Evolutionary conservation across 2,888 invertebrate genomes (phyloP).

Genomic region (Gari tellinella): DNA sequence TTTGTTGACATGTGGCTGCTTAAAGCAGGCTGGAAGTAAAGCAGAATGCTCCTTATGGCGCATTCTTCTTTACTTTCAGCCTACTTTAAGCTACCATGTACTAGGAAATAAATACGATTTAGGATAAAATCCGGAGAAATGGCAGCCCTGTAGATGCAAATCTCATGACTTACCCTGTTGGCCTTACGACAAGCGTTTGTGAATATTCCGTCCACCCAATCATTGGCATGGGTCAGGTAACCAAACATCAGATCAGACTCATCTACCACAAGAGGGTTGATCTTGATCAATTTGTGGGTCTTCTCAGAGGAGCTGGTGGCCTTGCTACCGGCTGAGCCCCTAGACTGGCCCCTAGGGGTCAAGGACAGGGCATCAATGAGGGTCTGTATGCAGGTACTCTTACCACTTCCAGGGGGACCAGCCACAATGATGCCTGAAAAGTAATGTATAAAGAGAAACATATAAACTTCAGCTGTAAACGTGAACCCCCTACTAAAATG

Average conservation of each 20-base stretch:
- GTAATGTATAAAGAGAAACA: not conserved
- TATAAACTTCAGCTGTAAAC: too few species aligned
- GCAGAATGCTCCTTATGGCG: too few species aligned
- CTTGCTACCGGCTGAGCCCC: constrained; percentile 71
- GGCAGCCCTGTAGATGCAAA: too few species aligned
- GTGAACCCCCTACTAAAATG: too few species aligned
- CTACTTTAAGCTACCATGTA: too few species aligned
- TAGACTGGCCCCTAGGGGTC: constrained; percentile 67
- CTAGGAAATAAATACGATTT: too few species aligned
- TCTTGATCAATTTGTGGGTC: constrained; percentile 82
- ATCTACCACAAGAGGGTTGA: constrained; percentile 83
- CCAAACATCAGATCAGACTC: constrained; percentile 83
- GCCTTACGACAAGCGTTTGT: constrained; percentile 83
- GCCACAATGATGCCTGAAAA: constrained; percentile 82
- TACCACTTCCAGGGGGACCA: constrained; percentile 83
- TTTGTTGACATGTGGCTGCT: too few species aligned
- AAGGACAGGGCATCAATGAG: constrained; percentile 82
- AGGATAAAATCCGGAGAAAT: too few species aligned
- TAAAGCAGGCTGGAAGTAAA: too few species aligned
- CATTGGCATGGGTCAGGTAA: constrained; percentile 78
- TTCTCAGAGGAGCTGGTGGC: constrained; percentile 69
- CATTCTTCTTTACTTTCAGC: too few species aligned
- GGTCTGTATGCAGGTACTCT: constrained; percentile 82
- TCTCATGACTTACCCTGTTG: constrained; percentile 75
- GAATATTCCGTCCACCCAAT: constrained; percentile 84